A percentile compares a stretch with the other conserved stretches of the same genome.
phyloP scores from a whole-genome alignment of 2,113 vertebrate species.

The Laticauda laticaudata region DNA sequence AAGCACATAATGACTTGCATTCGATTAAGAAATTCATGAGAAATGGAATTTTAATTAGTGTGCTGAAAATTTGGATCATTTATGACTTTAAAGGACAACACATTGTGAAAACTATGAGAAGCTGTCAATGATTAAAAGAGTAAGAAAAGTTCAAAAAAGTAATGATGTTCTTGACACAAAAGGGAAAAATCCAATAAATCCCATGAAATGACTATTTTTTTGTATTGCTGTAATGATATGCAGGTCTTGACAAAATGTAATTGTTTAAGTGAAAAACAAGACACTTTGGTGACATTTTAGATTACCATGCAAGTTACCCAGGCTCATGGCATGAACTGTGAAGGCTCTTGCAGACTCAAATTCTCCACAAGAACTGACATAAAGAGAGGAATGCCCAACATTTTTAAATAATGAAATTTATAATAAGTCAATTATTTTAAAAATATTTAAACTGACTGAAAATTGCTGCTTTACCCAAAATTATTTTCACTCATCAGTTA shows the following conservation, averaged over 20 bases:
- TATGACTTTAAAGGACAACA: constrained; percentile 77
- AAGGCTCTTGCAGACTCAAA: constrained; percentile 13
- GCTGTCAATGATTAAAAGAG: constrained; percentile 49
- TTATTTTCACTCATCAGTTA: not conserved
- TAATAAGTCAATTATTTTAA: constrained; percentile 4
- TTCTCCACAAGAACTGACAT: not conserved
- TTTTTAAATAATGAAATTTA: not conserved
- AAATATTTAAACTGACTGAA: not conserved
- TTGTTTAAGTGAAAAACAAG: constrained; percentile 23
- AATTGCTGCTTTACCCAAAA: not conserved
- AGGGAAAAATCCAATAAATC: constrained; percentile 25
- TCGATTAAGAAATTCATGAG: constrained; percentile 81
- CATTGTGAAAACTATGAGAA: constrained; percentile 66
- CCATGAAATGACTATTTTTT: constrained; percentile 18
- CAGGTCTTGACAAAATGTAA: not conserved
- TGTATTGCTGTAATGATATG: not conserved
- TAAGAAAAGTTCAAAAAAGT: constrained; percentile 29
- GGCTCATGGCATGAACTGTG: not conserved
- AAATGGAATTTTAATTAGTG: constrained; percentile 82
- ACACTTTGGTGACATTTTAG: constrained; percentile 5
- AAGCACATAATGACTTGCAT: constrained; percentile 91
- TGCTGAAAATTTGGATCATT: constrained; percentile 71
- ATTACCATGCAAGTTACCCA: constrained; percentile 23
- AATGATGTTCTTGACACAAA: not conserved
- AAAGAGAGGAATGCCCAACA: constrained; percentile 4